Evolutionary conservation across 2,888 invertebrate genomes (phyloP).

Genomic region (Cryptophagus acutangulus): DNA sequence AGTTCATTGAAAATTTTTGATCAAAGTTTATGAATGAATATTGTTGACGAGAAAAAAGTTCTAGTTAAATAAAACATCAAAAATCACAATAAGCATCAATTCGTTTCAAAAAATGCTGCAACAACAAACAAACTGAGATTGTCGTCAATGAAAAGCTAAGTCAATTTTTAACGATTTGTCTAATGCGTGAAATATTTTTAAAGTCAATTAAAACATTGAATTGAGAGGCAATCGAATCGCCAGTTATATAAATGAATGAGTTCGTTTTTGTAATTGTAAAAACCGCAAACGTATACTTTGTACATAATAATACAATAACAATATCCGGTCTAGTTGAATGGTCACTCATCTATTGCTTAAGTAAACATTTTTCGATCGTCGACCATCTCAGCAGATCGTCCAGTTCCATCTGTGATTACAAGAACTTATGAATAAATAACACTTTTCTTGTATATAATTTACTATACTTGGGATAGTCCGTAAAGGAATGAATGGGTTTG

Average conservation of each 20-base stretch:
- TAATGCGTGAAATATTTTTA: constrained; percentile 19
- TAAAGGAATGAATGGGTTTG: constrained; percentile 3
- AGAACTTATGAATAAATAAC: constrained; percentile 23
- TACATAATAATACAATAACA: constrained; percentile 9
- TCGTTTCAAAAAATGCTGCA: too few species aligned
- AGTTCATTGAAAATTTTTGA: too few species aligned
- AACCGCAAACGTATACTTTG: constrained; percentile 12
- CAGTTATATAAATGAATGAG: constrained; percentile 14
- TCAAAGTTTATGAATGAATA: too few species aligned
- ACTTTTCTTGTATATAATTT: too few species aligned
- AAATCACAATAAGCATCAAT: too few species aligned
- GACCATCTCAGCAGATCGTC: constrained; percentile 9
- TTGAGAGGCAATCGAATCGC: constrained; percentile 16
- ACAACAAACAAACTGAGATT: too few species aligned
- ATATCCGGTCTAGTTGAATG: constrained; percentile 15
- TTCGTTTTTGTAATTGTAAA: constrained; percentile 16
- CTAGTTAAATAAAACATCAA: too few species aligned
- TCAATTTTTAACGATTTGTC: too few species aligned
- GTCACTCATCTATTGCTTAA: constrained; percentile 13
- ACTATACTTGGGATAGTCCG: constrained; percentile 11
- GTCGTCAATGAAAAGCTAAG: too few species aligned
- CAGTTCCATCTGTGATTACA: constrained; percentile 19
- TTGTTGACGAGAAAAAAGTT: too few species aligned
- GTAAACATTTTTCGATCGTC: constrained; percentile 18
- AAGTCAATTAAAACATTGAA: constrained; percentile 19